These are phyloP conservation scores for Drosophila neonasuta DNA, from an alignment of 2,888 invertebrate species.

Conservation along the genomic window DNA sequence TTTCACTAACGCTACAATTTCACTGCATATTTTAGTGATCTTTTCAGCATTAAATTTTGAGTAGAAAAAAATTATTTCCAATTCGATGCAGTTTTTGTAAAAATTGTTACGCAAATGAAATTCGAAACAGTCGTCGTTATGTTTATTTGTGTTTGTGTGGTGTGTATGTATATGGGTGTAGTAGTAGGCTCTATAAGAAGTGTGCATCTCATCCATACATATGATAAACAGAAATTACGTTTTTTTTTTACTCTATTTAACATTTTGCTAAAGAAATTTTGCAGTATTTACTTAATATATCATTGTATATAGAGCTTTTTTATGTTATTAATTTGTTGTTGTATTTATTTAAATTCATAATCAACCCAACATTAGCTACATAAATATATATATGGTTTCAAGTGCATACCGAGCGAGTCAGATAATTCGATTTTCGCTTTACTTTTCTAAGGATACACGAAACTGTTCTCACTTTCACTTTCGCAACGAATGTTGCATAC, in stretches of 20 bases:
- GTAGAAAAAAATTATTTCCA: constrained; percentile 5
- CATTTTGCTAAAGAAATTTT: constrained; percentile 68
- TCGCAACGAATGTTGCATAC: not conserved
- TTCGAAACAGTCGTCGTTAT: constrained; percentile 30
- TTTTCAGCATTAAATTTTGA: not conserved
- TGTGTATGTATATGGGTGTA: constrained; percentile 19
- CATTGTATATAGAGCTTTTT: constrained; percentile 31
- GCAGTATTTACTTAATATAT: constrained; percentile 46
- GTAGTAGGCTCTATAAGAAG: constrained; percentile 30
- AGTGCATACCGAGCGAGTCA: constrained; percentile 25
- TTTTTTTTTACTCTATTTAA: constrained; percentile 39
- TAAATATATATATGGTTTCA: constrained; percentile 51
- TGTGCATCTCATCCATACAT: constrained; percentile 32
- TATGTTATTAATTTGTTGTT: constrained; percentile 27
- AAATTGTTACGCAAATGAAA: constrained; percentile 35
- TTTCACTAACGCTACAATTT: not conserved
- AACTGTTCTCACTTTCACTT: not conserved
- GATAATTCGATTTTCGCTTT: constrained; percentile 8
- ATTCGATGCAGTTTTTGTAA: not conserved
- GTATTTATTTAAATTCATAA: constrained; percentile 46
- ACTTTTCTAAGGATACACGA: constrained; percentile 20
- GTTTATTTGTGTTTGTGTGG: constrained; percentile 27
- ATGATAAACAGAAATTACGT: constrained; percentile 45
- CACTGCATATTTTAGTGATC: not conserved
- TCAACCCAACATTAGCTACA: constrained; percentile 74